phyloP scores from a whole-genome alignment of 2,888 invertebrate species.

The Cylloceria caligata region DNA sequence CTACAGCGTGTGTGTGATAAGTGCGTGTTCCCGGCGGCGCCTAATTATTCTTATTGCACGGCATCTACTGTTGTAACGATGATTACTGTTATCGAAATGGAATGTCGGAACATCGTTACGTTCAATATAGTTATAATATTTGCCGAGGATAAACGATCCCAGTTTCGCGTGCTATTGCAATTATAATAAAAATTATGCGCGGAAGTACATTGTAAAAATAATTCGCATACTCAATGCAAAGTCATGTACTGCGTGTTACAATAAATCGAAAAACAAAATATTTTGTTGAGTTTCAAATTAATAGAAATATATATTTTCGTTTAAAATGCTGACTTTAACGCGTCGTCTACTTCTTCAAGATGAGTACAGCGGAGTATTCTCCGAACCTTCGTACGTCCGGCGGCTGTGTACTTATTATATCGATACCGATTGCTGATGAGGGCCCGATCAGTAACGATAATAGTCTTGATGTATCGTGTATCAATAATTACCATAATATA shows the following conservation, averaged over 20 bases:
- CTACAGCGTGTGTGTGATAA: slow-evolving; percentile 15
- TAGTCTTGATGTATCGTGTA: slow-evolving; percentile 13
- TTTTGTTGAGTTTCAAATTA: too few species aligned
- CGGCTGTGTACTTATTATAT: background rate
- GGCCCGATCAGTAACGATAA: slow-evolving; percentile 12
- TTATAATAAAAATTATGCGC: background rate
- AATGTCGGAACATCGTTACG: slow-evolving; percentile 20
- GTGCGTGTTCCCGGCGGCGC: slow-evolving; percentile 21
- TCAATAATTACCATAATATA: slow-evolving; percentile 5
- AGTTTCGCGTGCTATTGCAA: slow-evolving; percentile 1
- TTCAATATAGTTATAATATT: background rate
- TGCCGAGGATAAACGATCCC: background rate
- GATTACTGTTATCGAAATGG: slow-evolving; percentile 25
- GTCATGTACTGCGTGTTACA: too few species aligned
- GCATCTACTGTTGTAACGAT: slow-evolving; percentile 19
- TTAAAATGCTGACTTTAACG: too few species aligned
- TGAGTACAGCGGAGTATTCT: background rate
- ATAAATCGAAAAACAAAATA: too few species aligned
- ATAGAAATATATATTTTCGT: too few species aligned
- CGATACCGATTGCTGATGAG: background rate
- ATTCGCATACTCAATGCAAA: too few species aligned
- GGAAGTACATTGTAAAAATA: background rate
- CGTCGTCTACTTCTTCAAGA: background rate
- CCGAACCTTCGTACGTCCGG: background rate
- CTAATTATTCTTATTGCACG: slow-evolving; percentile 5